phyloP scores from a whole-genome alignment of 2,797 vertebrate genomes.

The Manis javanica region DNA sequence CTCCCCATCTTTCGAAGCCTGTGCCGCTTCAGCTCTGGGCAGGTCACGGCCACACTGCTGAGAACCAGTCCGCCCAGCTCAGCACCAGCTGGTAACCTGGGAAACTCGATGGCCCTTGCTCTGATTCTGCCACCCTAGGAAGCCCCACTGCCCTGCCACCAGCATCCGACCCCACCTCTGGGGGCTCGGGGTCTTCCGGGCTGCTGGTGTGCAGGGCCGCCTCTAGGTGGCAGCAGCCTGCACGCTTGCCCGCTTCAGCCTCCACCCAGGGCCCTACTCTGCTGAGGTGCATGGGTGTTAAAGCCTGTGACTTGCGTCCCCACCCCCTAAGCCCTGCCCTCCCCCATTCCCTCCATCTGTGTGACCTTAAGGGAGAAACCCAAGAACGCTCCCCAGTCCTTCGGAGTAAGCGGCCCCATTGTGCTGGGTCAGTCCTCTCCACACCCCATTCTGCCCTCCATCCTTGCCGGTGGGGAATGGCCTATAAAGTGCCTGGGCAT shows the following conservation, averaged over 20 bases:
- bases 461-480: neutral
- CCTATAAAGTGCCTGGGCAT: neutral
- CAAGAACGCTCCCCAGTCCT: neutral
- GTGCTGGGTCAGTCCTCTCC: neutral
- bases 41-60: neutral
- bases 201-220: neutral
- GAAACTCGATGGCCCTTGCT: no score
- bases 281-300: no score
- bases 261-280: neutral
- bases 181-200: no score
- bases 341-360: neutral
- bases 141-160: neutral
- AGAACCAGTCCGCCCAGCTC: neutral
- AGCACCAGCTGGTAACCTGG: neutral
- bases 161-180: fast-evolving
- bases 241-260: no score
- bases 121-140: fast-evolving
- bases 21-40: neutral
- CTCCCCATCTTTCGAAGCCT: neutral
- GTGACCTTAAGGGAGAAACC: neutral
- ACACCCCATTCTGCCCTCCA: neutral
- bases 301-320: neutral
- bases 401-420: neutral
- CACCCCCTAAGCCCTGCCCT: neutral
- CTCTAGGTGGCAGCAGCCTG: conserved; percentile 85